Percentiles rank a stretch among this genome's conserved stretches.
phyloP scores from a whole-genome alignment of 2,888 invertebrate genomes.

The Conistra vaccinii region DNA sequence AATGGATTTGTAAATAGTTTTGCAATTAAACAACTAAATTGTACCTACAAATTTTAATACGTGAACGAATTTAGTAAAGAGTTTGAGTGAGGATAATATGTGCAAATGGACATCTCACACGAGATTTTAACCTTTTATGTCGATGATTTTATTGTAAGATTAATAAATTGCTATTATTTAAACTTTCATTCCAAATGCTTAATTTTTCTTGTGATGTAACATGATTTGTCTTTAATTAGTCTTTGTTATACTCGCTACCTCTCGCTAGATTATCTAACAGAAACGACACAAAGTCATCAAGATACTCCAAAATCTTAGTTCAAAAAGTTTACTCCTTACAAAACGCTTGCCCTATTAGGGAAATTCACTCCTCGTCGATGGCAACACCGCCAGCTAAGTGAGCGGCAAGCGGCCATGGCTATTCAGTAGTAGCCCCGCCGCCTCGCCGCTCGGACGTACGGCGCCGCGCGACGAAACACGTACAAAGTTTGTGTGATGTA shows the following conservation, averaged over 20 bases:
- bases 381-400: conserved; percentile 81
- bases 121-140: not conserved
- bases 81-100: not conserved
- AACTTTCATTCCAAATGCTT: no score
- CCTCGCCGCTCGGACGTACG: conserved; percentile 62
- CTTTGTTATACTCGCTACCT: not conserved
- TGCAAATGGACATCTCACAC: not conserved
- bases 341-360: conserved; percentile 23
- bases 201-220: no score
- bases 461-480: conserved; percentile 58
- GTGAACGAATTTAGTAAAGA: not conserved
- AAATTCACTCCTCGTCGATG: conserved; percentile 41
- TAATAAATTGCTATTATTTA: not conserved
- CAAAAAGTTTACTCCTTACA: not conserved
- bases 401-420: conserved; percentile 85
- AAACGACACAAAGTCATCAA: not conserved
- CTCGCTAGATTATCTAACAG: not conserved
- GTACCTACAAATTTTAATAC: no score
- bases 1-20: not conserved
- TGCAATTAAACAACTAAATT: not conserved
- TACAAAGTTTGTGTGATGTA: conserved; percentile 79
- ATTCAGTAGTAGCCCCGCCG: conserved; percentile 68
- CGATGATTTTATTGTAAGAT: not conserved
- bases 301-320: not conserved
- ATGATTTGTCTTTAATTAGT: no score